Evolutionary conservation across 1,140 invertebrate species (phyloP).

Genomic region (Trachymyrmex septentrionalis): DNA sequence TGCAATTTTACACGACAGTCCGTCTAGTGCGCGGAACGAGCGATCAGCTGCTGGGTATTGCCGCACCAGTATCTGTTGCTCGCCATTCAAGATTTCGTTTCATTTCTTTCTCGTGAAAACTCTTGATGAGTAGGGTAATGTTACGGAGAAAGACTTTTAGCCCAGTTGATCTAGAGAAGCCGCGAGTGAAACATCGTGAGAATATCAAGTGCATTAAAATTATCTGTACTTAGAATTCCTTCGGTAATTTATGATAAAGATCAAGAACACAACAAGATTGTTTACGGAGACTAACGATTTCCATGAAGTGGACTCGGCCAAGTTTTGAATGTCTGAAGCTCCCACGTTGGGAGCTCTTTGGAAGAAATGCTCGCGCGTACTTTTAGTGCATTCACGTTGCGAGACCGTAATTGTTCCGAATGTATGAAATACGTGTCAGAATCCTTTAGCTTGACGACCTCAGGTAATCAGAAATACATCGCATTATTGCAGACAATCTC

Average conservation of each 20-base stretch:
- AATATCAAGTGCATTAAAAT: neutral
- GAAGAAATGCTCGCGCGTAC: conserved; percentile 14
- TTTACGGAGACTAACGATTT: neutral
- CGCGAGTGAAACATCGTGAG: neutral
- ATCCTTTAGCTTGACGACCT: neutral
- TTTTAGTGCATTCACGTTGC: neutral
- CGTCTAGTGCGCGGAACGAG: conserved; percentile 10
- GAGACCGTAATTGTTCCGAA: neutral
- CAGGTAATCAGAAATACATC: conserved; percentile 7
- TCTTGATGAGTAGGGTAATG: neutral
- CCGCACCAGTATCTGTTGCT: conserved; percentile 2
- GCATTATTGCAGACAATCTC: neutral
- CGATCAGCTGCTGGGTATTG: conserved; percentile 11
- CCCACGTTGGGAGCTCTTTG: neutral
- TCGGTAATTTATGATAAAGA: neutral
- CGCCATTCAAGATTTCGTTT: neutral
- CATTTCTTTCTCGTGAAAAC: conserved; percentile 6
- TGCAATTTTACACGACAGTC: conserved; percentile 25
- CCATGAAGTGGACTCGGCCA: neutral
- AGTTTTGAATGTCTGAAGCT: neutral
- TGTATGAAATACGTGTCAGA: neutral
- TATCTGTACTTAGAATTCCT: neutral
- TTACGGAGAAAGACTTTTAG: neutral
- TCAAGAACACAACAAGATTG: neutral
- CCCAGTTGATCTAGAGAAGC: neutral